Conservation (phyloP, 2,797 vertebrate genomes). For the Macropodus opercularis region DNA sequence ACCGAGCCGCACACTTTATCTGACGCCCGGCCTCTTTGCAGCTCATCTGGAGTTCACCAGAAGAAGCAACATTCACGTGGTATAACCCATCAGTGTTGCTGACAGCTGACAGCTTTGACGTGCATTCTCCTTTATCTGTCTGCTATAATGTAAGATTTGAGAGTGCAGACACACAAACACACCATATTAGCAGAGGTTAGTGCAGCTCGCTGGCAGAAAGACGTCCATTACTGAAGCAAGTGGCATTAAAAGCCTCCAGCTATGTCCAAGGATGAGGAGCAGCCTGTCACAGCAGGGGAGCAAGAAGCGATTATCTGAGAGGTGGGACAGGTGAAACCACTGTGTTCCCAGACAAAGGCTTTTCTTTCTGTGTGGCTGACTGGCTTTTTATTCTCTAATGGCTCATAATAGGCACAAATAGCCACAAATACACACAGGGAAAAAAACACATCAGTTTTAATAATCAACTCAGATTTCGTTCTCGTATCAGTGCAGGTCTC, state of each 20-base stretch:
- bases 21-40: too few relatives aligned
- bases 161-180: not conserved
- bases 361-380: too few relatives aligned
- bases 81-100: not conserved
- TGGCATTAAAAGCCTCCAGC: constrained; percentile 35
- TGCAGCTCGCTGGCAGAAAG: constrained; percentile 12
- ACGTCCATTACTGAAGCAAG: constrained; percentile 11
- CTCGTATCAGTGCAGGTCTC: constrained; percentile 11
- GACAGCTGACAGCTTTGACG: not conserved
- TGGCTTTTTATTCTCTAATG: too few relatives aligned
- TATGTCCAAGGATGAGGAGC: constrained; percentile 30
- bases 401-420: too few relatives aligned
- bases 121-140: not conserved
- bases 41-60: too few relatives aligned
- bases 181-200: constrained; percentile 18
- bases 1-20: too few relatives aligned
- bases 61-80: too few relatives aligned
- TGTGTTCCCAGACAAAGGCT: too few relatives aligned
- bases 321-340: not conserved
- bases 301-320: constrained; percentile 24
- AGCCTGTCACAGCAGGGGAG: constrained; percentile 41
- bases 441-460: not conserved
- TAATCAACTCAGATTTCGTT: constrained; percentile 3
- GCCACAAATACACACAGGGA: too few relatives aligned
- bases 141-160: too few relatives aligned